Percentiles rank a stretch among this genome's conserved stretches.
These are phyloP conservation scores for Hydractinia echinata DNA, from an alignment of 30 jellyfish, hydroid and myxozoan species.

Conservation along the genomic window DNA sequence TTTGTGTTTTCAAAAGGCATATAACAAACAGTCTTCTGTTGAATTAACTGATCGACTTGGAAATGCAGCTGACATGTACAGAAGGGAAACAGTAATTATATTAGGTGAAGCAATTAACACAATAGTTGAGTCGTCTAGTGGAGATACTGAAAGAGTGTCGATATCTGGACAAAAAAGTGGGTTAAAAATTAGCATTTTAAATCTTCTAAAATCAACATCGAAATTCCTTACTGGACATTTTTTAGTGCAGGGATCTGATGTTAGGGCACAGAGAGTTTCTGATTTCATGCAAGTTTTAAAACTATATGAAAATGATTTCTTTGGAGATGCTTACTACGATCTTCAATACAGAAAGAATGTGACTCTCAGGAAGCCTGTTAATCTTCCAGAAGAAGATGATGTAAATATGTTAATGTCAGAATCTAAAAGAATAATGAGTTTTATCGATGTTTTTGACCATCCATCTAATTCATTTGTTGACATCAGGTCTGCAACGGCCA, in stretches of 20 bases:
- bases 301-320: conserved; percentile 14
- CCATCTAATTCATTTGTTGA: conserved; percentile 2
- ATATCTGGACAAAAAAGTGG: conserved; percentile 22
- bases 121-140: too few relatives aligned
- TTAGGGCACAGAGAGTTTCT: conserved; percentile 16
- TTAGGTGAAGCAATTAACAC: too few relatives aligned
- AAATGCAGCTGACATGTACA: too few relatives aligned
- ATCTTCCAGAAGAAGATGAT: conserved; percentile 24
- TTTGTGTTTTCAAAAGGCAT: too few relatives aligned
- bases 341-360: conserved; percentile 6
- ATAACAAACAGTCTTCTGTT: too few relatives aligned
- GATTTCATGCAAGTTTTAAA: conserved; percentile 8
- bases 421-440: neutral
- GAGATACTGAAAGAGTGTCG: neutral
- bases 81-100: too few relatives aligned
- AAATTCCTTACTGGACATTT: conserved; percentile 17
- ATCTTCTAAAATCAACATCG: conserved; percentile 13
- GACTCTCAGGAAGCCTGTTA: neutral
- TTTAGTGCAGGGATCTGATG: neutral
- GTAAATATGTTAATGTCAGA: conserved; percentile 13
- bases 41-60: too few relatives aligned
- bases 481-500: conserved; percentile 19
- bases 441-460: neutral
- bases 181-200: conserved; percentile 10
- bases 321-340: conserved; percentile 43